Evolutionary conservation across 2,797 vertebrate genomes (phyloP), one percentile per base, ranked within the genome.

Genomic region (Chiroxiphia lanceolata): DNA sequence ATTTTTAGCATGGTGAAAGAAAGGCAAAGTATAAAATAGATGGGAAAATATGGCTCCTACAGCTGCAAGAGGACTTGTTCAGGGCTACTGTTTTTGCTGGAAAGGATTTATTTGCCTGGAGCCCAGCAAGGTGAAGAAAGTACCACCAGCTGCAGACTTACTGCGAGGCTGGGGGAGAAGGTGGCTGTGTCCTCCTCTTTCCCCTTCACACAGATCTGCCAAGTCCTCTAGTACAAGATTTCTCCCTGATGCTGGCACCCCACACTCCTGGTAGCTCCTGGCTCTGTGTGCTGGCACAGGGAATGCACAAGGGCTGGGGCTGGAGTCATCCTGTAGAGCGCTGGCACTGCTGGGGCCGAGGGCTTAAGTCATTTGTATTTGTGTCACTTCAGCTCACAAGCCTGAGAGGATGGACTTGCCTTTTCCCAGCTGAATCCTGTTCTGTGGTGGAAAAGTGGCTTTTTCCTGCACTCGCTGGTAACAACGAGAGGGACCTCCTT

Each of bases 1-100:
- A 87, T 96, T 95, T 95, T 94, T 95, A 95, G 47, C 15, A 11
- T 44, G 60, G 26, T 18, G 87, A 72, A 89, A 63, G n/a, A 93
- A 87, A 87, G 48, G 22, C 27, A 48, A 70, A 80, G 34, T 51
- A 38, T 36, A 33, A 81, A 83, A 70, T 63, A 40, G 1, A 33
- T 26, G 15, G 64, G 51, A 45, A 83, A 42, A 51, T 69, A 29
- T 59, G 6, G 18, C 34, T 78, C 31, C 40, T 54, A 3, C 63
- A 57, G 12, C 65, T 78, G 70, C 34, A 45, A 23, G 34, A 42
- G 38, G 31, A 48, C 20, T 48, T 64, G 22, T 36, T 69, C 14
- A 18, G 47, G 53, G 47, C 64, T 45, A 5, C 26, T 70, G 22
- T 2, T 83, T 61, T 71, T 63, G 8, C 83, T 90, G 57, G 36